Conservation (phyloP, 2,888 invertebrate species). For the Conops quadrifasciatus region DNA sequence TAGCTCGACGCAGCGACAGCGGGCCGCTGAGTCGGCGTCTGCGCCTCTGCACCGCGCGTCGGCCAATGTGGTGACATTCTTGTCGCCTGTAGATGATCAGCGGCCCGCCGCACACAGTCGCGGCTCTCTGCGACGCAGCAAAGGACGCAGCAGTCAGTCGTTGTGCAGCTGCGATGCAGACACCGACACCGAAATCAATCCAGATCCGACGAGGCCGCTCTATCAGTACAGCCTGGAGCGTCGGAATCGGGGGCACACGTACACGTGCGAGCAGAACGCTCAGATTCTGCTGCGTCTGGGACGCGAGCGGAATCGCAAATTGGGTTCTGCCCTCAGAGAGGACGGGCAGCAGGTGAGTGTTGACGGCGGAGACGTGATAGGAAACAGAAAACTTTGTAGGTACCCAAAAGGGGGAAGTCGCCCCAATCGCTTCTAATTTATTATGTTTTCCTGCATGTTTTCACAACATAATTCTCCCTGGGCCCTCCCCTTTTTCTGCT, state of each 20-base stretch:
- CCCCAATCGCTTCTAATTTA: too few relatives aligned
- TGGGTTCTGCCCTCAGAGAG: conserved; percentile 47
- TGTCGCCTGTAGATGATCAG: conserved; percentile 50
- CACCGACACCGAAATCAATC: conserved; percentile 61
- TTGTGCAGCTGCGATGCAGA: conserved; percentile 65
- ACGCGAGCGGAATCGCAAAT: conserved; percentile 62
- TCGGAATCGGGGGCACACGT: conserved; percentile 65
- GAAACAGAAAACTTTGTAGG: background rate
- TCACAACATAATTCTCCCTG: too few relatives aligned
- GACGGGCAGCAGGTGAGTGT: conserved; percentile 50
- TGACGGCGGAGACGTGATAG: conserved; percentile 22
- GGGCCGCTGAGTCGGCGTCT: too few relatives aligned
- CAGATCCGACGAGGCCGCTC: conserved; percentile 61
- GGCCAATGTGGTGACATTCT: conserved; percentile 60
- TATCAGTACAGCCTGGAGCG: conserved; percentile 67
- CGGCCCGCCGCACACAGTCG: conserved; percentile 52
- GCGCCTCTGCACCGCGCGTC: conserved; percentile 43
- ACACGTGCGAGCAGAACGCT: conserved; percentile 67
- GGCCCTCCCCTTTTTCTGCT: too few relatives aligned
- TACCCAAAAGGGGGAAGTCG: conserved; percentile 35
- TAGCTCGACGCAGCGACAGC: conserved; percentile 38
- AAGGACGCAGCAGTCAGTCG: conserved; percentile 64
- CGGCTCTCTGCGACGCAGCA: conserved; percentile 60
- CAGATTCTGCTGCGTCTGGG: conserved; percentile 66
- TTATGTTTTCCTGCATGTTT: too few relatives aligned